These are phyloP conservation scores for Drosophila algonquin DNA, from an alignment of 2,888 invertebrate species.

Conservation along the genomic window DNA sequence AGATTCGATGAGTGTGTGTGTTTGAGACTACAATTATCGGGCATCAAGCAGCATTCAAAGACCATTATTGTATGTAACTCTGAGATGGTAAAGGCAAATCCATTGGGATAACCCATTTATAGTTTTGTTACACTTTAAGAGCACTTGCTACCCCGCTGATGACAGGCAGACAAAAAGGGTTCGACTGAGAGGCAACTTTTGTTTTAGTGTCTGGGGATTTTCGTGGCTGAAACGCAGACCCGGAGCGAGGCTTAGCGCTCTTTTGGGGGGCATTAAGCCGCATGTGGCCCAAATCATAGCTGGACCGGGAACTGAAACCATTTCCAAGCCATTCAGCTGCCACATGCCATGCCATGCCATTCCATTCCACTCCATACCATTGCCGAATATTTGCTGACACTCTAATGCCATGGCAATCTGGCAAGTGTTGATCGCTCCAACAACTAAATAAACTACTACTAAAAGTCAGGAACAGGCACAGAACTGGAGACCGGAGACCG, in stretches of 20 bases:
- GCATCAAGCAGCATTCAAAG: conserved; percentile 5
- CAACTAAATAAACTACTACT: conserved; percentile 64
- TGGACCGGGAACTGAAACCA: background rate
- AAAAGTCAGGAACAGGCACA: conserved; percentile 56
- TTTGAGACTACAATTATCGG: conserved; percentile 22
- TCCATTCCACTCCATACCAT: conserved; percentile 19
- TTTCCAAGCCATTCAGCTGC: conserved; percentile 27
- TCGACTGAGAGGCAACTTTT: conserved; percentile 63
- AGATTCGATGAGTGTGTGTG: conserved; percentile 18
- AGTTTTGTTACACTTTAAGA: conserved; percentile 31
- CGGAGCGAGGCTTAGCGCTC: background rate
- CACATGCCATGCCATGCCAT: conserved; percentile 32
- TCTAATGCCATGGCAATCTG: conserved; percentile 70
- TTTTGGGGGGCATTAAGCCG: conserved; percentile 52
- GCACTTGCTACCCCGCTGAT: conserved; percentile 36
- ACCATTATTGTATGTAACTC: conserved; percentile 5
- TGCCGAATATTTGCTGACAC: conserved; percentile 63
- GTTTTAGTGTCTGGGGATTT: conserved; percentile 39
- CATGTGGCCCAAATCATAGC: conserved; percentile 63
- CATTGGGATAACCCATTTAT: conserved; percentile 18
- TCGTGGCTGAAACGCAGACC: background rate
- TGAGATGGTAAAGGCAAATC: conserved; percentile 2
- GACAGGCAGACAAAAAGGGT: conserved; percentile 32
- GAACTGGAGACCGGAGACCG: background rate
- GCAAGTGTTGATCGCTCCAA: conserved; percentile 72